These are phyloP conservation scores for Calcarius lapponicus DNA, from an alignment of 2,797 vertebrate species.

Conservation along the genomic window DNA sequence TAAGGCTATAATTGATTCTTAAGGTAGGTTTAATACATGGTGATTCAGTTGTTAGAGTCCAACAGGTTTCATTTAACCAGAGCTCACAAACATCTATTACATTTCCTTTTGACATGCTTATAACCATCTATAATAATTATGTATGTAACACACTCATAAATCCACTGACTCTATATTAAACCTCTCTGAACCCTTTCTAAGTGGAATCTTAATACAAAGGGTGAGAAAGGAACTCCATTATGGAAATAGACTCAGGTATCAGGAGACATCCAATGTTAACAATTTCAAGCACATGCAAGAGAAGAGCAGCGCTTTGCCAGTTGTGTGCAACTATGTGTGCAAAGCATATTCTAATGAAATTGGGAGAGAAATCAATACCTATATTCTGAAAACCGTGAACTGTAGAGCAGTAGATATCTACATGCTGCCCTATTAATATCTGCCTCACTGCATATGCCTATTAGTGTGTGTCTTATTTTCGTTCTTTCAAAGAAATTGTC, in stretches of 20 bases:
- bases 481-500: neutral
- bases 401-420: neutral
- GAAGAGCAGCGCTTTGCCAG: neutral
- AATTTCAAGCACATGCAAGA: neutral
- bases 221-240: constrained; percentile 8
- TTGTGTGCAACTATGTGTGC: neutral
- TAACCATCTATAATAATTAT: constrained; percentile 48
- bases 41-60: constrained; percentile 9
- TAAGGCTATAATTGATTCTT: neutral
- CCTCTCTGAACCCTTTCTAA: constrained; percentile 51
- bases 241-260: neutral
- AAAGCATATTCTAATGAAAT: neutral
- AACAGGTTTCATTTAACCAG: constrained; percentile 41
- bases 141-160: constrained; percentile 44
- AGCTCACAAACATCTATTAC: constrained; percentile 56
- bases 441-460: neutral
- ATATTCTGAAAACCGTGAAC: neutral
- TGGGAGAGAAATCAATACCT: neutral
- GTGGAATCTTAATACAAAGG: constrained; percentile 20
- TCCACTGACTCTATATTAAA: constrained; percentile 39
- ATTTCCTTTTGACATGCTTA: constrained; percentile 50
- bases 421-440: neutral
- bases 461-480: neutral
- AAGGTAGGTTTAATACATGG: constrained; percentile 4
- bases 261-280: neutral